Conservation (phyloP, 1,140 invertebrate species). For the Pseudobourletiella spinata region DNA sequence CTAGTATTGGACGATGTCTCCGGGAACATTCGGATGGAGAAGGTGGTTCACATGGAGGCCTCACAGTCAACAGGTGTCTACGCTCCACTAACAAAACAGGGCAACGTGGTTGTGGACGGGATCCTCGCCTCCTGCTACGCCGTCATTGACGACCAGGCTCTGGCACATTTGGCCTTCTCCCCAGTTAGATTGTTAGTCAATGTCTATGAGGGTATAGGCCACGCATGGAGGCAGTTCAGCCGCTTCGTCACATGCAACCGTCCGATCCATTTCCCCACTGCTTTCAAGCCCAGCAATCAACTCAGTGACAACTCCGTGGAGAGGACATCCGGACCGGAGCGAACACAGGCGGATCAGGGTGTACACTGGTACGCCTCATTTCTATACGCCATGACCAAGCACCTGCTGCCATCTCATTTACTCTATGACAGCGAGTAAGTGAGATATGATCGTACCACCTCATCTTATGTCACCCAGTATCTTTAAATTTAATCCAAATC, state of each 20-base stretch:
- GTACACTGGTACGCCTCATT: constrained; percentile 79
- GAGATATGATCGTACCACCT: too few species aligned
- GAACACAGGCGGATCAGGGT: constrained; percentile 44
- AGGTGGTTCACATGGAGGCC: constrained; percentile 51
- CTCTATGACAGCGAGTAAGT: constrained; percentile 30
- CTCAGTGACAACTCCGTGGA: not conserved
- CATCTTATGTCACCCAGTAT: too few species aligned
- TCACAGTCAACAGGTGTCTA: constrained; percentile 62
- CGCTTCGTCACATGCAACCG: constrained; percentile 27
- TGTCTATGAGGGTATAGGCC: constrained; percentile 34
- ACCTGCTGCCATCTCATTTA: constrained; percentile 51
- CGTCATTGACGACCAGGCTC: constrained; percentile 65
- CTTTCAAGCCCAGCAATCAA: constrained; percentile 29
- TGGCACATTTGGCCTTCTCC: constrained; percentile 75
- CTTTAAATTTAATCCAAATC: too few species aligned
- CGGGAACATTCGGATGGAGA: constrained; percentile 47
- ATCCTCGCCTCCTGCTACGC: constrained; percentile 92
- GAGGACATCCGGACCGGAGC: not conserved
- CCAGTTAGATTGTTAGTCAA: constrained; percentile 58
- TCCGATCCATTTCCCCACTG: constrained; percentile 7
- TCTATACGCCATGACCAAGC: constrained; percentile 60
- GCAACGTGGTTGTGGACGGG: constrained; percentile 82
- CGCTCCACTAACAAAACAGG: constrained; percentile 78
- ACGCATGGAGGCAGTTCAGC: constrained; percentile 30
- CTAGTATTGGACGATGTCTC: constrained; percentile 40